Evolutionary conservation across 2,113 vertebrate species (phyloP).

Genomic region (Castor canadensis): DNA sequence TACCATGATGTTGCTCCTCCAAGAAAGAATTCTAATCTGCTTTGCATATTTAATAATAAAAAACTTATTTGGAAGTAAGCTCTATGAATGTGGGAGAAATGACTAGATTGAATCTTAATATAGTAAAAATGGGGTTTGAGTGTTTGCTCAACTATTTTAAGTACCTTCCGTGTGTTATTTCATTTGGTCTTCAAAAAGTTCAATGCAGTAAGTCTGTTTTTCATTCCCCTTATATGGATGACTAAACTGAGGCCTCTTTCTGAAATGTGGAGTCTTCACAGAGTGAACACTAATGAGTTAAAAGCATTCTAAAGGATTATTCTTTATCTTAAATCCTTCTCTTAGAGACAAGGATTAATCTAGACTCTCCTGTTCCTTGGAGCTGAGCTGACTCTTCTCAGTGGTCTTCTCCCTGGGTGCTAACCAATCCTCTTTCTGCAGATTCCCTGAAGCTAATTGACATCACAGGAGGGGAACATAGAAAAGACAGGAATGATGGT

Average conservation of each 20-base stretch:
- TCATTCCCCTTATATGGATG: neutral
- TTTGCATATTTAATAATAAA: slow-evolving; percentile 41
- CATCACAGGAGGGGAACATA: neutral
- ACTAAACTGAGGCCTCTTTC: neutral
- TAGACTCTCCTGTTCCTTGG: neutral
- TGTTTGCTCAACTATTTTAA: neutral
- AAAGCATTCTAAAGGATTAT: neutral
- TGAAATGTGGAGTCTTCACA: neutral
- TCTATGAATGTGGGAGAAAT: slow-evolving; percentile 26
- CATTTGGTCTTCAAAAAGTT: neutral
- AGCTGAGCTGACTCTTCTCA: neutral
- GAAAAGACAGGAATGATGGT: neutral
- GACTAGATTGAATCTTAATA: neutral
- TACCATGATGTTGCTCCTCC: neutral
- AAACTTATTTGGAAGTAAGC: neutral
- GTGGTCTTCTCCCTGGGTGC: neutral
- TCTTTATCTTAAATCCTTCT: neutral
- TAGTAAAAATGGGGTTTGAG: neutral
- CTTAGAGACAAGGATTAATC: neutral
- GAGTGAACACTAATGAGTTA: neutral
- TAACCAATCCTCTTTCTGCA: neutral
- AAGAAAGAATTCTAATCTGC: slow-evolving; percentile 21
- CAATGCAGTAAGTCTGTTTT: neutral
- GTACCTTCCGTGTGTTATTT: neutral
- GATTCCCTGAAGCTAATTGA: neutral